Evolutionary conservation across 2,888 invertebrate genomes (phyloP).

Genomic region (Charanyca ferruginea): DNA sequence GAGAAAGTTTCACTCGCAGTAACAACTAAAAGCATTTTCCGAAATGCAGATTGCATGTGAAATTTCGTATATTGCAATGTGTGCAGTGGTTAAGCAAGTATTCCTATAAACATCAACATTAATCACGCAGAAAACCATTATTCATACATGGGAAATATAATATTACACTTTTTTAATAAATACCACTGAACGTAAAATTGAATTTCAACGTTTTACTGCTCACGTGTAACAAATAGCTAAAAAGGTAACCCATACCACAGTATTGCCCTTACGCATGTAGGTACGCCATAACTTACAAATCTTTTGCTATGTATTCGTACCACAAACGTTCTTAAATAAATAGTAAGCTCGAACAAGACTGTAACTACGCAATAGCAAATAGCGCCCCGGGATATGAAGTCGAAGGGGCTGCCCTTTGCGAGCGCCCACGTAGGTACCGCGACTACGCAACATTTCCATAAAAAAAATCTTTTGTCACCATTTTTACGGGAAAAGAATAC

Average conservation of each 20-base stretch:
- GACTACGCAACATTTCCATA: conserved; percentile 57
- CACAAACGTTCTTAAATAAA: conserved; percentile 60
- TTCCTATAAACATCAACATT: conserved; percentile 20
- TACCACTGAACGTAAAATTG: conserved; percentile 17
- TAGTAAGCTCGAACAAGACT: conserved; percentile 56
- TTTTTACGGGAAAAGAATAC: conserved; percentile 44
- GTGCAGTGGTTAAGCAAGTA: conserved; percentile 14
- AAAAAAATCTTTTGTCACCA: conserved; percentile 52
- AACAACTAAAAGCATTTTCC: neutral
- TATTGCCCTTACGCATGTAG: too few species aligned
- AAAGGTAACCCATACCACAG: conserved; percentile 20
- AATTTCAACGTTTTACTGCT: conserved; percentile 25
- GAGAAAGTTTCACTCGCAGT: conserved; percentile 7
- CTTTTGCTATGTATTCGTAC: conserved; percentile 46
- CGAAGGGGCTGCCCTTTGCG: conserved; percentile 51
- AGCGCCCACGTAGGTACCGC: conserved; percentile 44
- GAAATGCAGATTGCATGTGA: conserved; percentile 32
- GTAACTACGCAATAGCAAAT: conserved; percentile 60
- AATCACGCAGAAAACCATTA: conserved; percentile 23
- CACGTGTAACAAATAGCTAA: neutral
- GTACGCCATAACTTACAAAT: conserved; percentile 35
- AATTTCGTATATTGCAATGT: conserved; percentile 13
- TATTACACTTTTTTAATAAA: conserved; percentile 14
- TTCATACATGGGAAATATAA: conserved; percentile 9
- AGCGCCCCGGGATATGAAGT: conserved; percentile 60